phyloP scores from a whole-genome alignment of 2,113 vertebrate genomes.

The Tursiops truncatus region DNA sequence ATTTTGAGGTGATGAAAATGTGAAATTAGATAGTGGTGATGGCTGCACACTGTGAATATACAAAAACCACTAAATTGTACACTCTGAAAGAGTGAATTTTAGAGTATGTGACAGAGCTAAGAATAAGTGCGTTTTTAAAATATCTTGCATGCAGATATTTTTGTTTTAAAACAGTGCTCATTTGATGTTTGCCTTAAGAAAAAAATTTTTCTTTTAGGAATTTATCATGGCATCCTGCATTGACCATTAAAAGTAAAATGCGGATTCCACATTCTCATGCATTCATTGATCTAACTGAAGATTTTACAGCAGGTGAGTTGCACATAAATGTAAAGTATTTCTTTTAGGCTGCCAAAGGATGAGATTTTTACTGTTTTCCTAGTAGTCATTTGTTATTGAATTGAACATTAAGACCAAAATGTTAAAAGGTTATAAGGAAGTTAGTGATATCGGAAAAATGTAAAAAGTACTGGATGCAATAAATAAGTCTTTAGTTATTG shows the following conservation, averaged over 20 bases:
- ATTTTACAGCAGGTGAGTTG: conserved; percentile 96
- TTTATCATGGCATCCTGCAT: conserved; percentile 82
- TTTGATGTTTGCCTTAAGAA: not conserved
- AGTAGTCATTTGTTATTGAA: not conserved
- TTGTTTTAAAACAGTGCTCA: not conserved
- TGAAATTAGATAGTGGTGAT: not conserved
- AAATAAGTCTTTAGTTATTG: not conserved
- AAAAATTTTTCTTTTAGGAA: conserved; percentile 81
- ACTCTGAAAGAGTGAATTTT: not conserved
- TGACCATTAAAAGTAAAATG: conserved; percentile 84
- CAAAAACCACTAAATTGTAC: not conserved
- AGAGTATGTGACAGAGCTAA: not conserved
- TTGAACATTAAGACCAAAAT: not conserved
- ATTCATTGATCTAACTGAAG: conserved; percentile 95
- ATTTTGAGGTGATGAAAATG: not conserved
- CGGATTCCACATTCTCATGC: conserved; percentile 93
- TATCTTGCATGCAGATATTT: not conserved
- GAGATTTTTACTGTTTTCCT: not conserved
- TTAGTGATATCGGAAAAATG: not conserved
- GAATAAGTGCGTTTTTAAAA: not conserved
- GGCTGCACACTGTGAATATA: not conserved
- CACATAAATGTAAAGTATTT: not conserved
- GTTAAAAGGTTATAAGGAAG: not conserved
- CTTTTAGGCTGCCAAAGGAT: not conserved
- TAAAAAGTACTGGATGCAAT: not conserved